These are phyloP conservation scores for Phodopus roborovskii DNA, from an alignment of 2,113 vertebrate species.

Conservation along the genomic window DNA sequence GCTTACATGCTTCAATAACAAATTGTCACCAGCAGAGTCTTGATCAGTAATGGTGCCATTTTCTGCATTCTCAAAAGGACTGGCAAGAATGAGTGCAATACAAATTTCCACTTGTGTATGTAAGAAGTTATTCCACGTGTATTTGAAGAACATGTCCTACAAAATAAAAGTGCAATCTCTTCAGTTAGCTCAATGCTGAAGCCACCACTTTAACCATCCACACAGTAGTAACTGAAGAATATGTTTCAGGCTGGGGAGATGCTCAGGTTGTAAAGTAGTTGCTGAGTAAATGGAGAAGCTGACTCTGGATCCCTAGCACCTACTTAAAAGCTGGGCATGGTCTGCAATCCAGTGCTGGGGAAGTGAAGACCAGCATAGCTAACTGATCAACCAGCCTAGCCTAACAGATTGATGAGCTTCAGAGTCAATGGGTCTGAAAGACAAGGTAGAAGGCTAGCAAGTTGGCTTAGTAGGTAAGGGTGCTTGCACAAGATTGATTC, in stretches of 20 bases:
- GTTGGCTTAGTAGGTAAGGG: background rate
- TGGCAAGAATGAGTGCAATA: conserved; percentile 96
- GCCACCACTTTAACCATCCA: background rate
- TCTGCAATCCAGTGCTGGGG: background rate
- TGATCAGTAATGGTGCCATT: conserved; percentile 89
- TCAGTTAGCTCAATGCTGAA: background rate
- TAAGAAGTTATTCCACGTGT: conserved; percentile 99
- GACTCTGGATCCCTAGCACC: background rate
- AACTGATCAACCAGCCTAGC: background rate
- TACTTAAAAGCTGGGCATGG: background rate
- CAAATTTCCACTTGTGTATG: conserved; percentile 99
- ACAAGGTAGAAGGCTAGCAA: background rate
- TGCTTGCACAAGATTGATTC: background rate
- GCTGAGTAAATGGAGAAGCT: background rate
- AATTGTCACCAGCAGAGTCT: conserved; percentile 89
- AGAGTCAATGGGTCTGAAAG: background rate
- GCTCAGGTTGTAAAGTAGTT: background rate
- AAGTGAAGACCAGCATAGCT: background rate
- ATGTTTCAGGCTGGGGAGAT: background rate
- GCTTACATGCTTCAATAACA: conserved; percentile 96
- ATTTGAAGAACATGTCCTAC: conserved; percentile 99
- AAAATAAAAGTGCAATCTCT: conserved; percentile 49
- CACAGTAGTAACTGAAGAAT: background rate
- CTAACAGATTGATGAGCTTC: background rate
- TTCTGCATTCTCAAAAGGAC: conserved; percentile 92